Evolutionary conservation across 2,797 vertebrate species (phyloP).

Genomic region (Oreochromis mossambicus): DNA sequence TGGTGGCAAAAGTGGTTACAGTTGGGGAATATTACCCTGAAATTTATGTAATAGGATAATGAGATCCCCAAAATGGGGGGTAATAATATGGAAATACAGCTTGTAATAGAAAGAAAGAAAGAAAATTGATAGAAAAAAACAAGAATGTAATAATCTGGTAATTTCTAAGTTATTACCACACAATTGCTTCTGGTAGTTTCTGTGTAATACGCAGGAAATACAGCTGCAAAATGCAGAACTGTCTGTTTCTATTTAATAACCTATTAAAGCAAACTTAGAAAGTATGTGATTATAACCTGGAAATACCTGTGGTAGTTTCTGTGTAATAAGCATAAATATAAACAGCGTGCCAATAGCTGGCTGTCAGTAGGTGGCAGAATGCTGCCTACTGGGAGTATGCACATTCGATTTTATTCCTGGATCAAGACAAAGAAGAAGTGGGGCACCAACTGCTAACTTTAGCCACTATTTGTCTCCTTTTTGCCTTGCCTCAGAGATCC

Average conservation of each 20-base stretch:
- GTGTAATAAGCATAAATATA: not conserved
- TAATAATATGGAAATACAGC: not conserved
- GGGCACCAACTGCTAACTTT: not conserved
- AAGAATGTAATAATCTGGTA: not conserved
- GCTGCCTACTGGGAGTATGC: not conserved
- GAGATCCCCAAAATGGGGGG: not conserved
- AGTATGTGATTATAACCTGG: not conserved
- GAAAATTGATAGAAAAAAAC: not conserved
- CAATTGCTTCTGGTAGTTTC: not conserved
- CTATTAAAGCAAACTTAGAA: not conserved
- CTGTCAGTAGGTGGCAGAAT: not conserved
- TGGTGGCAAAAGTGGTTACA: not conserved
- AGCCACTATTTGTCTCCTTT: not conserved
- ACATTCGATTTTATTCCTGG: not conserved
- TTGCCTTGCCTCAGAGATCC: not conserved
- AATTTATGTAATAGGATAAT: not conserved
- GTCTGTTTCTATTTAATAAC: not conserved
- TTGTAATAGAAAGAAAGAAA: not conserved
- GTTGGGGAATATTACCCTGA: not conserved
- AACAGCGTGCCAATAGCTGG: not conserved
- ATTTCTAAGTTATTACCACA: not conserved
- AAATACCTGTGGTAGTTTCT: not conserved
- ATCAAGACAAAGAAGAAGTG: not conserved
- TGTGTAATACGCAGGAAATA: not conserved
- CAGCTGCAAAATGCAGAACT: not conserved